Conservation (phyloP, 2,888 invertebrate species). For the Tachina lurida region DNA sequence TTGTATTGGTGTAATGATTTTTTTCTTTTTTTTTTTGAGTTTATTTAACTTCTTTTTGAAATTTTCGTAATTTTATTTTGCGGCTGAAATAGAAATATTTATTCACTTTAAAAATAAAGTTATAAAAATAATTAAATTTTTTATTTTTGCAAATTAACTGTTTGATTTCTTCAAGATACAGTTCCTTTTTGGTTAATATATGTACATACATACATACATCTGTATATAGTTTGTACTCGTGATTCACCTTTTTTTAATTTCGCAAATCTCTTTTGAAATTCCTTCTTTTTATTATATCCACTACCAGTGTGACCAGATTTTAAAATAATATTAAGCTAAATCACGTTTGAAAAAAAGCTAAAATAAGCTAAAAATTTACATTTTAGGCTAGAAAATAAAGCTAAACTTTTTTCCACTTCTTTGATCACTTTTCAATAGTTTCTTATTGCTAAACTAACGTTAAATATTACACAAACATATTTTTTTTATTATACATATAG, state of each 20-base stretch:
- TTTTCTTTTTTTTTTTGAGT: constrained; percentile 31
- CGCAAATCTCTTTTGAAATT: constrained; percentile 65
- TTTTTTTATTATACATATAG: too few species aligned
- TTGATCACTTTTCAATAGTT: too few species aligned
- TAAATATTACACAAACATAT: too few species aligned
- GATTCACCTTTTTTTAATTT: constrained; percentile 71
- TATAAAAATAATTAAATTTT: constrained; percentile 9
- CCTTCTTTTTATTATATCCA: constrained; percentile 58
- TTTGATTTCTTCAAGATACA: constrained; percentile 25
- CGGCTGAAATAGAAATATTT: constrained; percentile 46
- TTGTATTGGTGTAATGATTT: constrained; percentile 41
- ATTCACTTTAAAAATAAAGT: constrained; percentile 31
- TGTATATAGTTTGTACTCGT: constrained; percentile 47
- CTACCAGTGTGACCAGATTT: too few species aligned
- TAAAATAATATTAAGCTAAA: too few species aligned
- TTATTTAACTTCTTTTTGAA: constrained; percentile 53
- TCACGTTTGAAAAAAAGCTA: too few species aligned
- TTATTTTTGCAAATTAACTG: constrained; percentile 49
- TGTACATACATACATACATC: too few species aligned
- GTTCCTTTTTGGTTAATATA: constrained; percentile 2
- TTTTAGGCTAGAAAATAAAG: too few species aligned
- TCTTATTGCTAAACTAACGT: too few species aligned
- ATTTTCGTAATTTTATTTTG: constrained; percentile 41
- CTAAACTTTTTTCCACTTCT: too few species aligned
- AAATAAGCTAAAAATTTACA: too few species aligned